phyloP scores from a whole-genome alignment of 2,888 invertebrate genomes.

The Noctua fimbriata region DNA sequence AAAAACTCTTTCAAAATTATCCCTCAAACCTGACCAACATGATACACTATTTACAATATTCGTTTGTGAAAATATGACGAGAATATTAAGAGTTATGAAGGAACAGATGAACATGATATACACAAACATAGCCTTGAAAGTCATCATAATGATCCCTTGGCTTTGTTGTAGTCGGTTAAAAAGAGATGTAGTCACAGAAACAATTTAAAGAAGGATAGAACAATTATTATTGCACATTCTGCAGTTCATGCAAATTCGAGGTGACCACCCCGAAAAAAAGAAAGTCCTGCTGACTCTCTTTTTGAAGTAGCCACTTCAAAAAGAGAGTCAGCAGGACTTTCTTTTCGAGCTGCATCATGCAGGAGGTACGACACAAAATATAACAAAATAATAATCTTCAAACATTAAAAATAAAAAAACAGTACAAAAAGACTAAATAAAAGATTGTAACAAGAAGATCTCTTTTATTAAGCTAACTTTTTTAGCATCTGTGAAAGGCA shows the following conservation, averaged over 20 bases:
- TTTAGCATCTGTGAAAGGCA: slow-evolving; percentile 2
- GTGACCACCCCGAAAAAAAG: not conserved
- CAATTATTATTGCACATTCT: not conserved
- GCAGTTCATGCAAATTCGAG: not conserved
- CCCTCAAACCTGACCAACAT: too few species aligned
- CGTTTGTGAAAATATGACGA: not conserved
- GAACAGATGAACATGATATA: not conserved
- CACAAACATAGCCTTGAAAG: not conserved
- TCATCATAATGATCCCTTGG: not conserved
- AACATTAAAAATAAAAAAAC: not conserved
- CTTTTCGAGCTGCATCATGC: not conserved
- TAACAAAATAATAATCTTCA: not conserved
- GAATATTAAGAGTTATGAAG: too few species aligned
- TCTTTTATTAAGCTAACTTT: not conserved
- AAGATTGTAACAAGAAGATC: not conserved
- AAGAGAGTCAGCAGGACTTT: too few species aligned
- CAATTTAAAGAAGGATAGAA: not conserved
- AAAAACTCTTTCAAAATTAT: not conserved
- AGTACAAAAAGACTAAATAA: not conserved
- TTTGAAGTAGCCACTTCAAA: not conserved
- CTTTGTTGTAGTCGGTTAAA: not conserved
- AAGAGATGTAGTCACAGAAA: not conserved
- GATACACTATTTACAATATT: too few species aligned
- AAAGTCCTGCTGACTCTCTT: not conserved
- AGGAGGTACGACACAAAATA: not conserved